These are phyloP conservation scores for Spicauda simplicius DNA, from an alignment of 2,888 invertebrate species.

Conservation along the genomic window DNA sequence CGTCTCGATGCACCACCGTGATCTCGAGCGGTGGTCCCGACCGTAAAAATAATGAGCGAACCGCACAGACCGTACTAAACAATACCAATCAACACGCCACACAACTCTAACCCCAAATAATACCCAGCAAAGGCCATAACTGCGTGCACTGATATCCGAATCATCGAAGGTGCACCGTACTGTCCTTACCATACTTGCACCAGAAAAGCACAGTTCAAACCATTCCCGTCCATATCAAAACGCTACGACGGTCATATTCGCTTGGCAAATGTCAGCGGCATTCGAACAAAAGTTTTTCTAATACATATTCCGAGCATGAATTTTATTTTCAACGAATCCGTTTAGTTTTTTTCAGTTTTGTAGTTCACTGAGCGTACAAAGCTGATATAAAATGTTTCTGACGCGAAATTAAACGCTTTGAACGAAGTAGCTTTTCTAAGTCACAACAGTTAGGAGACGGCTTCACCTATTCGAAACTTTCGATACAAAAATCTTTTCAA, in stretches of 20 bases:
- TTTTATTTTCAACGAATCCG: conserved; percentile 37
- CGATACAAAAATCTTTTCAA: background rate
- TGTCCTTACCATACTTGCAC: conserved; percentile 12
- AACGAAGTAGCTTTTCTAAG: conserved; percentile 24
- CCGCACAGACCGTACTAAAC: conserved; percentile 27
- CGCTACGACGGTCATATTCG: conserved; percentile 23
- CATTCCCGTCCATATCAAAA: conserved; percentile 24
- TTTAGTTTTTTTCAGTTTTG: conserved; percentile 34
- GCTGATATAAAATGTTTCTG: conserved; percentile 33
- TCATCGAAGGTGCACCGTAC: conserved; percentile 25
- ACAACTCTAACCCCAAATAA: conserved; percentile 16
- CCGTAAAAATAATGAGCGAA: conserved; percentile 36
- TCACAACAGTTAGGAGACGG: background rate
- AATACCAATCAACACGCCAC: conserved; percentile 33
- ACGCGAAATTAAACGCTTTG: conserved; percentile 34
- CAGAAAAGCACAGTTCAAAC: conserved; percentile 21
- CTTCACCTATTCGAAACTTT: conserved; percentile 8
- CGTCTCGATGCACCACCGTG: conserved; percentile 27
- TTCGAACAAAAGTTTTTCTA: conserved; percentile 30
- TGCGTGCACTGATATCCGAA: conserved; percentile 14
- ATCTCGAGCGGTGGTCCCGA: conserved; percentile 29
- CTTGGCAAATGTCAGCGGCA: conserved; percentile 17
- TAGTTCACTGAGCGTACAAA: conserved; percentile 30
- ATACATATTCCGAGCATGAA: conserved; percentile 37
- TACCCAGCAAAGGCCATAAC: conserved; percentile 21